These are phyloP conservation scores for Eptatretus atami DNA, from an alignment of 2,797 vertebrate species.

Conservation along the genomic window DNA sequence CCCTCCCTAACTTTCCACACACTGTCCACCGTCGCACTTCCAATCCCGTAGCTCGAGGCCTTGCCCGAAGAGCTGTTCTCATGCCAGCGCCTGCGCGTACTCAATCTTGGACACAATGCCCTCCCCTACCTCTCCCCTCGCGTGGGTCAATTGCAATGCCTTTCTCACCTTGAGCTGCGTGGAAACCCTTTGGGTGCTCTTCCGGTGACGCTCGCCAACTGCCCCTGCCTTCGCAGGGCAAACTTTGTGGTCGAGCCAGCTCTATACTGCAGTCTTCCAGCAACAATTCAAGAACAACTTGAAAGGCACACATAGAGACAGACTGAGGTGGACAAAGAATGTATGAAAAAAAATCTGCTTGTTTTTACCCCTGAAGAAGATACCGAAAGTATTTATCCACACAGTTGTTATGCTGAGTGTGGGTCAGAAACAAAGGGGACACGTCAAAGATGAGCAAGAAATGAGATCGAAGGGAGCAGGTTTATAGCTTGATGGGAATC, in stretches of 20 bases:
- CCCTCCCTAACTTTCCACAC: neutral
- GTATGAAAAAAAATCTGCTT: too few species aligned
- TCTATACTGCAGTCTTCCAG: conserved; percentile 20
- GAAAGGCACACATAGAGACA: too few species aligned
- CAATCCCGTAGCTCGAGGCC: conserved; percentile 10
- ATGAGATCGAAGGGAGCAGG: too few species aligned
- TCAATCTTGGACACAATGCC: conserved; percentile 21
- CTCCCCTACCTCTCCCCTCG: conserved; percentile 15
- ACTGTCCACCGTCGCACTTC: too few species aligned
- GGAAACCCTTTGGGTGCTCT: conserved; percentile 21
- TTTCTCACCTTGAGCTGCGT: conserved; percentile 22
- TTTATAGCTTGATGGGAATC: too few species aligned
- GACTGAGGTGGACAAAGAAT: too few species aligned
- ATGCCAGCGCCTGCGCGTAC: conserved; percentile 17
- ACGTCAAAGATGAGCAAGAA: too few species aligned
- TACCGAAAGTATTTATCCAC: too few species aligned
- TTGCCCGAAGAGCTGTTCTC: conserved; percentile 20
- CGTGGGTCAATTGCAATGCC: conserved; percentile 14
- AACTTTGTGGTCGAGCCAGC: conserved; percentile 23
- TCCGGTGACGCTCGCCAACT: conserved; percentile 19
- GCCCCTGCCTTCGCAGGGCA: conserved; percentile 16
- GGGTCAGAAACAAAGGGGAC: too few species aligned
- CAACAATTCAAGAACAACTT: conserved; percentile 15
- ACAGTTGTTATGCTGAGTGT: too few species aligned
- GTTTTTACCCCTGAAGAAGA: too few species aligned